Evolutionary conservation across 1,140 invertebrate genomes (phyloP).

Genomic region (Diplogasteroides magnus): DNA sequence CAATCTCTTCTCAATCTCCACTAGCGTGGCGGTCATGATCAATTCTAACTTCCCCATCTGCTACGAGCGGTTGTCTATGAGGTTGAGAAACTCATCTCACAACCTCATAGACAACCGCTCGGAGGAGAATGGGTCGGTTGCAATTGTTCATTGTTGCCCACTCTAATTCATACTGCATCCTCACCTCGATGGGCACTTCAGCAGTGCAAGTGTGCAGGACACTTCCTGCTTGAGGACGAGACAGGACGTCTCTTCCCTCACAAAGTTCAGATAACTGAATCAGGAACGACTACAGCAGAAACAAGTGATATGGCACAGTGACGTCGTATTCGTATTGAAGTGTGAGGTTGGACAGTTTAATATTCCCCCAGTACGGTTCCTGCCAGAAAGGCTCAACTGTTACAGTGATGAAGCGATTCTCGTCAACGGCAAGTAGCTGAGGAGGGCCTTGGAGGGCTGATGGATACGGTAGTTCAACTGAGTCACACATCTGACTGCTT

Average conservation of each 20-base stretch:
- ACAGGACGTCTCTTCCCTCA: too few relatives aligned
- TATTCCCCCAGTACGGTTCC: conserved; percentile 32
- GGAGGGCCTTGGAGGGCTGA: conserved; percentile 35
- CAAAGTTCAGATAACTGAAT: conserved; percentile 31
- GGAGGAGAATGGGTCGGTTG: too few relatives aligned
- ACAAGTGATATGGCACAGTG: conserved; percentile 6
- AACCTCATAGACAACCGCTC: too few relatives aligned
- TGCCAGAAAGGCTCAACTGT: conserved; percentile 32
- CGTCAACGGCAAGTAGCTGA: conserved; percentile 23
- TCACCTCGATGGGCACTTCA: not conserved
- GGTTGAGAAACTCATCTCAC: too few relatives aligned
- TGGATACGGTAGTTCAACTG: too few relatives aligned
- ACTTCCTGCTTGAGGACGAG: too few relatives aligned
- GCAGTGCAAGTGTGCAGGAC: not conserved
- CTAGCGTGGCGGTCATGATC: too few relatives aligned
- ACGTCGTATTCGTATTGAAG: conserved; percentile 33
- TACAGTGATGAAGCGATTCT: conserved; percentile 22
- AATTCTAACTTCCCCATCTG: too few relatives aligned
- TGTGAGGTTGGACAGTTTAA: conserved; percentile 27
- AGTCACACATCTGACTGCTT: not conserved
- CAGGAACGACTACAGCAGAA: too few relatives aligned
- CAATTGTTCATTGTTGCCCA: too few relatives aligned
- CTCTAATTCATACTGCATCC: conserved; percentile 5
- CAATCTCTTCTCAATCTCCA: conserved; percentile 8
- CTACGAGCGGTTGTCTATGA: too few relatives aligned